Evolutionary conservation across 2,888 invertebrate species (phyloP), one percentile per base, ranked within the genome.

Genomic region (Macrosoma leucophasiata): DNA sequence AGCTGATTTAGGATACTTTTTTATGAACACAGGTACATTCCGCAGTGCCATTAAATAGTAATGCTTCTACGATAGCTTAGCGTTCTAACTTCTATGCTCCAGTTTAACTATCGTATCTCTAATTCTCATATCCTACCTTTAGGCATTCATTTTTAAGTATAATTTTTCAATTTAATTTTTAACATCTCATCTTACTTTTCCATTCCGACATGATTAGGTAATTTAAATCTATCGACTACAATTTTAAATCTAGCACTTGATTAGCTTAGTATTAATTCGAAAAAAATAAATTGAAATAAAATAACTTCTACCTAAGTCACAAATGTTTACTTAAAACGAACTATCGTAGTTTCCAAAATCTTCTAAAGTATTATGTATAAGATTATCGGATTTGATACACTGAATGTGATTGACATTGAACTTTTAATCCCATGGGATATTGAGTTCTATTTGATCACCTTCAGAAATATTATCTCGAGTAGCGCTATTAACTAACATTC

Each of bases 341-440:
- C 63, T 77, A 70, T 64, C 39, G 77, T 79, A 81, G 78, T 69
- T 72, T 76, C 69, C 66, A 67, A 67, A 67, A 64, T 78, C 73
- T 78, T 78, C 78, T 81, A 74, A 81, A 78, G n/a, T n/a, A n/a
- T 73, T 72, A 61, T 73, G 60, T 76, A 62, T 81, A 79, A 77
- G 77, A 65, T 68, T 69, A 67, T 65, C 50, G 53, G 58, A 65
- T 58, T 55, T 54, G 63, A 44, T 45, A 40, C 40, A 41, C 46
- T 58, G 44, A 39, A 52, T 55, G 48, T 55, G 46, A 42, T 50
- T 51, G 47, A 53, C 25, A 54, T 50, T 49, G 38, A 50, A 46
- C 28, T 32, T 27, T 21, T 33, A 22, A 26, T 44, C 37, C 36
- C n/a, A n/a, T 24, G 29, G 19, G 5, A 10, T 27, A 13, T 24